Conservation (phyloP, 2,113 vertebrate genomes). For the Pan troglodytes region DNA sequence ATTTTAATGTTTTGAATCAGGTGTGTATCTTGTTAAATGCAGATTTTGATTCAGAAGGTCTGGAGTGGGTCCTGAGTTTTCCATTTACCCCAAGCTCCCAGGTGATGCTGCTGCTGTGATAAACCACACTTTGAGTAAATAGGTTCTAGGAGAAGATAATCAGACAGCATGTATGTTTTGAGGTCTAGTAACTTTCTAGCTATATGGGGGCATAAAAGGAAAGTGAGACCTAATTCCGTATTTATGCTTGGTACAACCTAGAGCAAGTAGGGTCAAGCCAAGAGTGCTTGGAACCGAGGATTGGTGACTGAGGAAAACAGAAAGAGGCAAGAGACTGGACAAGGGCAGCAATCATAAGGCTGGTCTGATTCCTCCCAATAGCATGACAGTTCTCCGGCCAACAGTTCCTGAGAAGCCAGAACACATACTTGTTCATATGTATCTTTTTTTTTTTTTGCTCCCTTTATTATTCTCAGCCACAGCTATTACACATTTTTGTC, state of each 20-base stretch:
- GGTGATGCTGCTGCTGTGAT: not conserved
- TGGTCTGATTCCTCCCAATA: not conserved
- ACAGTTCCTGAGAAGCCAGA: too few species aligned
- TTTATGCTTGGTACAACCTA: not conserved
- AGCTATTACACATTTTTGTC: not conserved
- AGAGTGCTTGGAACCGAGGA: not conserved
- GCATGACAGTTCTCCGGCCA: not conserved
- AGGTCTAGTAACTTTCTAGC: not conserved
- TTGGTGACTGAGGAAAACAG: not conserved
- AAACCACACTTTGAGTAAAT: not conserved
- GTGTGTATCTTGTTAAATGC: not conserved
- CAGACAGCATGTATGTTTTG: not conserved
- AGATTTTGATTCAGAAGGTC: not conserved
- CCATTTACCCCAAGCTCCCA: not conserved
- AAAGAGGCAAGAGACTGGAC: not conserved
- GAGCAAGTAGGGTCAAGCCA: not conserved
- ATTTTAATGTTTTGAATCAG: not conserved
- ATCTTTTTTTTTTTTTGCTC: not conserved
- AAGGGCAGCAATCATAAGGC: not conserved
- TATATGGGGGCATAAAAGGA: not conserved
- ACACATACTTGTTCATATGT: not conserved
- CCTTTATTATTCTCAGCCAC: not conserved
- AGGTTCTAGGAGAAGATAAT: not conserved
- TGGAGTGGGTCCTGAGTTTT: not conserved
- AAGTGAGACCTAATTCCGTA: not conserved